A percentile compares a stretch with the other conserved stretches of the same genome.
phyloP scores from a whole-genome alignment of 2,888 invertebrate species.

The Polydrusus pterygomalis region DNA sequence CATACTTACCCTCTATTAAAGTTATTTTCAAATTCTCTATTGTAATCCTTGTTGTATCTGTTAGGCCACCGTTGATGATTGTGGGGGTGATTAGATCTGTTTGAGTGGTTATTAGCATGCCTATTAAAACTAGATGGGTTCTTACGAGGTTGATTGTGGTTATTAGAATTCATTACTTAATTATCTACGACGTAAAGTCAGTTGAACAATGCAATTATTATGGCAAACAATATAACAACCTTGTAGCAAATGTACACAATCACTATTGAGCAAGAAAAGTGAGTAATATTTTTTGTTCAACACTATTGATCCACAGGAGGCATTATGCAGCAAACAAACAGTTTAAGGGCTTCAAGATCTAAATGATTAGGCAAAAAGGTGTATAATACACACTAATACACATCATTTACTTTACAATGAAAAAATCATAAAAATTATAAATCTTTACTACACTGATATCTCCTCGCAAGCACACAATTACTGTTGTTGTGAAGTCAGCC shows the following conservation, averaged over 20 bases:
- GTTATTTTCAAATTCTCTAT: conserved; percentile 70
- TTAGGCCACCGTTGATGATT: conserved; percentile 71
- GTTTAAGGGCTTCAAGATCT: conserved; percentile 31
- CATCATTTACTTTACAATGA: conserved; percentile 54
- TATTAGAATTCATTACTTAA: conserved; percentile 69
- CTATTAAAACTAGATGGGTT: conserved; percentile 70
- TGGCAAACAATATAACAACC: conserved; percentile 60
- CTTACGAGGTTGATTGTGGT: conserved; percentile 69
- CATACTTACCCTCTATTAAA: conserved; percentile 69
- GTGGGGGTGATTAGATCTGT: conserved; percentile 68
- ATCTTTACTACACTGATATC: conserved; percentile 57
- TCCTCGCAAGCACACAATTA: conserved; percentile 55
- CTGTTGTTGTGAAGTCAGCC: conserved; percentile 67
- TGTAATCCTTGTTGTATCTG: conserved; percentile 70
- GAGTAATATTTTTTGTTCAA: conserved; percentile 68
- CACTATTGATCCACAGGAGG: conserved; percentile 69
- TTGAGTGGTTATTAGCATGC: conserved; percentile 69
- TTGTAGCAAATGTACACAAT: conserved; percentile 62
- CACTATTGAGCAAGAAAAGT: conserved; percentile 68
- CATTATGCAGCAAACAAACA: conserved; percentile 60
- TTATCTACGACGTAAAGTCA: conserved; percentile 57
- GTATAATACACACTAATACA: conserved; percentile 46
- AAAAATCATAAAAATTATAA: conserved; percentile 54
- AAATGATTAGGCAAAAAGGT: conserved; percentile 20
- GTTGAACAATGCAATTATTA: conserved; percentile 54